Evolutionary conservation across 2,888 invertebrate species (phyloP).

Genomic region (Eubasilissa splendida): DNA sequence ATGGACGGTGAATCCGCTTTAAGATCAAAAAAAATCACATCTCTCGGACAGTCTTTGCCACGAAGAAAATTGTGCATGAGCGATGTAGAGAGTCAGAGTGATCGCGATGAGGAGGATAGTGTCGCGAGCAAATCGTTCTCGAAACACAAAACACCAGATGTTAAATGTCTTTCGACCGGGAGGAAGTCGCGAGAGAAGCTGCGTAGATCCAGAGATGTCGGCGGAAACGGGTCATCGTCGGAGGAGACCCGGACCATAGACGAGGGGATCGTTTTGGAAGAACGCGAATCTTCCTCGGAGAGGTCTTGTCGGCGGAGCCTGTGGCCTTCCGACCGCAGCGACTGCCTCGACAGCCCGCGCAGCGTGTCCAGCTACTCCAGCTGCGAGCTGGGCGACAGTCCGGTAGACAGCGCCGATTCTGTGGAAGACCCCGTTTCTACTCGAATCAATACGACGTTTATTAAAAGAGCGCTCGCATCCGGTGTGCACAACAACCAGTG

Average conservation of each 20-base stretch:
- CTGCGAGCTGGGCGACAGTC: slow-evolving; percentile 62
- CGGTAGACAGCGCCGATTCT: slow-evolving; percentile 45
- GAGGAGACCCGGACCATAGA: slow-evolving; percentile 68
- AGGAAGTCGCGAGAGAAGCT: slow-evolving; percentile 68
- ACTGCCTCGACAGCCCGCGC: slow-evolving; percentile 69
- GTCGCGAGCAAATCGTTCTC: slow-evolving; percentile 32
- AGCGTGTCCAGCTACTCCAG: slow-evolving; percentile 71
- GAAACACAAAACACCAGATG: slow-evolving; percentile 59
- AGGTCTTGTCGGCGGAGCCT: slow-evolving; percentile 55
- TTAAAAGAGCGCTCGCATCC: slow-evolving; percentile 14
- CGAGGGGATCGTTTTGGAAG: slow-evolving; percentile 57
- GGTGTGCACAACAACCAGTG: neutral
- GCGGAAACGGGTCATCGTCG: slow-evolving; percentile 73
- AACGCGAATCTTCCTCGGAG: slow-evolving; percentile 56
- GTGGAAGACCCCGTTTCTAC: slow-evolving; percentile 62
- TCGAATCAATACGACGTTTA: neutral
- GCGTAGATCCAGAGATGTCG: slow-evolving; percentile 67
- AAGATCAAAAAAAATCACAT: slow-evolving; percentile 48
- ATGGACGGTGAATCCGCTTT: slow-evolving; percentile 35
- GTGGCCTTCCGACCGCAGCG: slow-evolving; percentile 59
- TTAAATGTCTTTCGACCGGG: slow-evolving; percentile 61
- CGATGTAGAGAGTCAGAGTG: slow-evolving; percentile 56
- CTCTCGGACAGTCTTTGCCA: slow-evolving; percentile 45
- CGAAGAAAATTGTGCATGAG: slow-evolving; percentile 56
- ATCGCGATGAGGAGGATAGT: slow-evolving; percentile 50